Base-by-base conservation (phyloP, 2,113 vertebrate genomes). In the Phocoena sinus region DNA sequence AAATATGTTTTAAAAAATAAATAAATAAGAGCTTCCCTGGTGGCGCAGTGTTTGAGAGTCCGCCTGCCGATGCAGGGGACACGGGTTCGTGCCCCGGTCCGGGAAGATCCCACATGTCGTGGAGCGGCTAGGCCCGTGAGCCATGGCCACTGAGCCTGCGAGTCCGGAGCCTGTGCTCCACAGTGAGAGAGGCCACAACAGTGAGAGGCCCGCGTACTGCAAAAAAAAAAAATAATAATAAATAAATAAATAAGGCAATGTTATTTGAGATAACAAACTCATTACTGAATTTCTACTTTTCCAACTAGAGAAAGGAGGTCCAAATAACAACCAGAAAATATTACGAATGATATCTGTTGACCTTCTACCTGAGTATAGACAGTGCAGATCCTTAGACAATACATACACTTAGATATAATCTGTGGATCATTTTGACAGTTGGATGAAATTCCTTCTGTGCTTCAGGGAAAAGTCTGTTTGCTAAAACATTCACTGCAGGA, bases 391-490 rank as follows among this genome's bases (percentile, higher is more conserved):
- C 44, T 93, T 58, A 84, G 38, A 74, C 3, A 25, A 89, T 53
- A 67, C 28, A 92, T 44, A 53, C 6, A 3, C 28, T 97, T 70
- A 33, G 23, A 8, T 56, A 33, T 83, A 86, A 87, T 18, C 21
- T 77, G 56, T 82, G 53, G 56, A 83, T 15, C 58, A 38, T 23
- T 76, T 60, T 94, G 41, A 95, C 70, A 96, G 79, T 53, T 65
- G 25, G 28, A 77, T 97, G 47, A 58, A 92, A 77, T 89, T 97
- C 53, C 31, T 90, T 56, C 28, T 77, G 62, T 53, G 88, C 31
- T 95, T 83, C 68, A 33, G 50, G 95, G 73, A 65, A 95, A 73
- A 97, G 50, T 31, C 79, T 81, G 5, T 88, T 95, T 95, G 21
- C 47, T 44, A 60, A 80, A 60, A 91, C 2, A 76, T 71, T 33